A percentile compares a stretch with the other conserved stretches of the same genome.
Evolutionary conservation across 1,140 invertebrate species (phyloP).

Genomic region (Orussus abietinus): DNA sequence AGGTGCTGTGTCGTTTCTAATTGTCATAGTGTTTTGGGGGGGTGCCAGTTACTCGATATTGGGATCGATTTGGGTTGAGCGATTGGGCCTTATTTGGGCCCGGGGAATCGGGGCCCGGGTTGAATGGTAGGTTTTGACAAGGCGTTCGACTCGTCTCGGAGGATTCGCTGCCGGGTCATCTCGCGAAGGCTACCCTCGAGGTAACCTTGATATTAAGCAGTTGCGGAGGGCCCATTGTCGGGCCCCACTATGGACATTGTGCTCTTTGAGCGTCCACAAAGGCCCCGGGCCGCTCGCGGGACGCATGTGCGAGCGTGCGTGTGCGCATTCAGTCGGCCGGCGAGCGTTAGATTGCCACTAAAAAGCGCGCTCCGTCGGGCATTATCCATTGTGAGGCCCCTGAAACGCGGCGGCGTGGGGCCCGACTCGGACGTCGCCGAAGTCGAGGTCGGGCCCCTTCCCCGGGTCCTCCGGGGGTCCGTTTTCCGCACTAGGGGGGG

Average conservation of each 20-base stretch:
- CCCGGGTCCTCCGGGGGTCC: too few species aligned
- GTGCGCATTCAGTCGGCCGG: constrained; percentile 23
- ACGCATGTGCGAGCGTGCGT: constrained; percentile 17
- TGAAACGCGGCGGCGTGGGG: constrained; percentile 20
- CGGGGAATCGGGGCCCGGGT: background rate
- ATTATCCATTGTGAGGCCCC: constrained; percentile 27
- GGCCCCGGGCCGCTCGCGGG: constrained; percentile 26
- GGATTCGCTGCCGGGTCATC: background rate
- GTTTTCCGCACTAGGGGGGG: too few species aligned
- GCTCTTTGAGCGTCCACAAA: constrained; percentile 37
- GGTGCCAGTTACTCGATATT: too few species aligned
- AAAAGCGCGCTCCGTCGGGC: constrained; percentile 21
- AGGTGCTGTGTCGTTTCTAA: too few species aligned
- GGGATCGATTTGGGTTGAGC: too few species aligned
- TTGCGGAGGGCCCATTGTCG: constrained; percentile 34
- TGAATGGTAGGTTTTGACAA: too few species aligned
- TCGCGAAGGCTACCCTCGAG: constrained; percentile 27
- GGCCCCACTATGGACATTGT: constrained; percentile 35
- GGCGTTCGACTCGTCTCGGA: background rate
- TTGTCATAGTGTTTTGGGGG: too few species aligned
- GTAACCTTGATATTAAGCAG: constrained; percentile 44
- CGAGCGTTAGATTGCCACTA: constrained; percentile 33
- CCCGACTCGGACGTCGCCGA: background rate
- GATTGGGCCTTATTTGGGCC: too few species aligned
- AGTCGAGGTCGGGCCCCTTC: too few species aligned